A percentile compares a stretch with the other conserved stretches of the same genome.
phyloP scores from a whole-genome alignment of 1,140 invertebrate genomes.

The Amphibalanus amphitrite region DNA sequence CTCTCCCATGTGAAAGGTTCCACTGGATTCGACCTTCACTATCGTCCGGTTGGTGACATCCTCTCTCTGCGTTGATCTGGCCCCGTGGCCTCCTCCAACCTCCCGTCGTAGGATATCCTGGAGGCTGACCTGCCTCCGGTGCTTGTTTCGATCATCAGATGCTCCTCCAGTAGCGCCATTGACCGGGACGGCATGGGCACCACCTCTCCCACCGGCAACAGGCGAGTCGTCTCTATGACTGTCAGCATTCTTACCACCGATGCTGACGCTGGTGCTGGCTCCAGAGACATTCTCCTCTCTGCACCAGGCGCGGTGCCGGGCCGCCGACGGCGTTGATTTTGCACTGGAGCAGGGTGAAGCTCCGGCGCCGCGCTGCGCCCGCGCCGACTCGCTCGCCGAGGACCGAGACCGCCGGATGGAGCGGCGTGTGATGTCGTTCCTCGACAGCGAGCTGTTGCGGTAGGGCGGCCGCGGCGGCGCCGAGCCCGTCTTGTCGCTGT shows the following conservation, averaged over 20 bases:
- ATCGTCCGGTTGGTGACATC: background rate
- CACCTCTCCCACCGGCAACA: no score
- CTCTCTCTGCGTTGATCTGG: background rate
- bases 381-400: background rate
- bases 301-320: background rate
- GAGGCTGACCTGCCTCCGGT: background rate
- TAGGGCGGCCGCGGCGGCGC: slow-evolving; percentile 5
- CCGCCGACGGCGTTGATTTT: background rate
- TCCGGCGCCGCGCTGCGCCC: background rate
- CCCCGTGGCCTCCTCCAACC: background rate
- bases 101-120: background rate
- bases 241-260: no score
- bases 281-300: background rate
- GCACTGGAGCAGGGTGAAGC: background rate
- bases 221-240: no score
- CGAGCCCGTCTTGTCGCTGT: slow-evolving; percentile 3
- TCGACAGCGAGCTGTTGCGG: background rate
- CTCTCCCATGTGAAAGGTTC: no score
- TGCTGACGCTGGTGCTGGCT: no score
- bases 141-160: no score
- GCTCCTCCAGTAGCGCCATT: no score
- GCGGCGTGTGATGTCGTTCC: background rate
- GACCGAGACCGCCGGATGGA: background rate
- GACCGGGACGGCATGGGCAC: no score
- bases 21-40: no score